Evolutionary conservation across 2,113 vertebrate species (phyloP), one percentile per base, ranked within the genome.

Genomic region (Donacobius atricapilla): DNA sequence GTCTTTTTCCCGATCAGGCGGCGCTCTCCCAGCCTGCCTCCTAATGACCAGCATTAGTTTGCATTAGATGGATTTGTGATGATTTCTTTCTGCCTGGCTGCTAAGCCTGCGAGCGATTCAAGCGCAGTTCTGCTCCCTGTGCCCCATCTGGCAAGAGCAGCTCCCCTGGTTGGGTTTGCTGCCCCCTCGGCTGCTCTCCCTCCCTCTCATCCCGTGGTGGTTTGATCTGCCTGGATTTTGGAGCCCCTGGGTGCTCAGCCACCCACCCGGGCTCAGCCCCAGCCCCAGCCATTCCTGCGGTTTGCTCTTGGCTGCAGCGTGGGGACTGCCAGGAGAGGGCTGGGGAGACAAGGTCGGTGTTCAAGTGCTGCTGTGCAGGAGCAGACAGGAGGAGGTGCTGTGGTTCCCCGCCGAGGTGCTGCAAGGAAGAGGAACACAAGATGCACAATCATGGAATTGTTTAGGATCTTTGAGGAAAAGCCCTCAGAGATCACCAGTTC

Each of bases 11-110:
- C 0, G 12, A 72, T 48, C 94, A 87, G 93, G 93, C 90, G 68
- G 72, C 0, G 0, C 76, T 91, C 39, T 39, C 63, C 76, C 42
- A 76, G 65, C 69, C 70, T 76, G 70, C 71, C 73, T 92, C 82
- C 86, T 95, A 96, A 96, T 97, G 96, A 93, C 95, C 90, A 35
- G 86, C 94, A 96, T 96, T 96, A 91, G 93, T 94, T 97, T 96
- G 86, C 91, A 94, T 96, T 95, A 95, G 92, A 86, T 95, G 95
- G 96, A 93, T 95, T 95, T 91, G 86, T 1, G 30, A 86, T 90
- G 92, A 86, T 96, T 96, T 95, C 76, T 95, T 96, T 95, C 94
- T 94, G 96, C 96, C 94, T 96, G 91, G 83, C 91, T 95, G 93
- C 94, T 91, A 58, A 97, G 96, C 96, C 92, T 96, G 91, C 8